Evolutionary conservation across 2,797 vertebrate genomes (phyloP).

Genomic region (Danio jaintianensis): DNA sequence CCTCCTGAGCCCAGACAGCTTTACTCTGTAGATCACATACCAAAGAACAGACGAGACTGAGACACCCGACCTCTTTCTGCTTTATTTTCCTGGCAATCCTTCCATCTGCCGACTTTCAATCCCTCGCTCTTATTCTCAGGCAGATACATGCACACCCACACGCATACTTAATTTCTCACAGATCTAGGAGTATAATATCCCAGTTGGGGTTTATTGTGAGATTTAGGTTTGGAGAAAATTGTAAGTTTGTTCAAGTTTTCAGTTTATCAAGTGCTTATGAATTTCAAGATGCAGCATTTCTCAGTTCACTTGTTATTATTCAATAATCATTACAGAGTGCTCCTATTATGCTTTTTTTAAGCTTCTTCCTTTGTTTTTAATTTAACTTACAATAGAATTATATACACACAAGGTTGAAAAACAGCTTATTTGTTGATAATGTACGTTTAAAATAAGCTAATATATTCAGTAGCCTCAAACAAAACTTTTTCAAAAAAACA

Average conservation of each 20-base stretch:
- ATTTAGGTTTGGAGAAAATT: constrained; percentile 1
- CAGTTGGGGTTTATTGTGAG: constrained; percentile 1
- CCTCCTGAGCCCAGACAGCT: constrained; percentile 24
- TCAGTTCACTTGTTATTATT: not conserved
- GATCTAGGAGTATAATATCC: constrained; percentile 6
- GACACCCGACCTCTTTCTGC: constrained; percentile 19
- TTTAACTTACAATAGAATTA: too few relatives aligned
- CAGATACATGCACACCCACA: constrained; percentile 21
- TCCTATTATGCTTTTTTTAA: too few relatives aligned
- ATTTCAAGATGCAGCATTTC: not conserved
- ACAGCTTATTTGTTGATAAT: too few relatives aligned
- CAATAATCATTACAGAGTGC: not conserved
- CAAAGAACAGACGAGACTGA: constrained; percentile 27
- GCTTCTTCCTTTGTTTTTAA: too few relatives aligned
- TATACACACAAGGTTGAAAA: too few relatives aligned
- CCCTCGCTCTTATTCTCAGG: not conserved
- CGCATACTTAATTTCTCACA: not conserved
- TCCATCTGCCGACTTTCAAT: constrained; percentile 16
- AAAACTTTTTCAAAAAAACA: too few relatives aligned
- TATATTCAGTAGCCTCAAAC: too few relatives aligned
- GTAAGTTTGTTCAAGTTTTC: not conserved
- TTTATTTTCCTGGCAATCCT: constrained; percentile 38
- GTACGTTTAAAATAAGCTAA: too few relatives aligned
- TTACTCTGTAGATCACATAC: constrained; percentile 38
- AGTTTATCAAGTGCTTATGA: not conserved